Base-by-base conservation (phyloP, 2,888 invertebrate genomes). In the Platycheirus albimanus region DNA sequence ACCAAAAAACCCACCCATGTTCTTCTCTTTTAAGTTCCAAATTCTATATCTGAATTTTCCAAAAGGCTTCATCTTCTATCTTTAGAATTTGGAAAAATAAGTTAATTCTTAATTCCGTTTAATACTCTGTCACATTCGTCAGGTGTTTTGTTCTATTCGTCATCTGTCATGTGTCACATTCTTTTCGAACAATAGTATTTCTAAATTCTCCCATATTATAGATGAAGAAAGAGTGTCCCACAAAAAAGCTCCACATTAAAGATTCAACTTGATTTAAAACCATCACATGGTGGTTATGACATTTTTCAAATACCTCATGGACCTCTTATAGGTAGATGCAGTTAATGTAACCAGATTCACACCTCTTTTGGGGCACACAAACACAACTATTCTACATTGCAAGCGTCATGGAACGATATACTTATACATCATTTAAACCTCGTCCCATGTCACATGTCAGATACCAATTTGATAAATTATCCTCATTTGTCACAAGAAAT, bases 391-490 rank as follows among this genome's bases (percentile, higher is more conserved):
- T 24, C 30, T 51, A 47, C 54, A 49, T 47, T 30, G 76, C 71
- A 17, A 81, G 64, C 64, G 72, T 56, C 78, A 66, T 83, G 78
- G 78, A 74, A 83, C 83, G 83, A 83, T 83, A 78, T 78, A n/a
- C n/a, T n/a, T n/a, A 83, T 83, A 78, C 83, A 74, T 83, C 83
- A 83, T 83, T 83, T 83, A 78, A 69, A 52, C 83, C 69, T 58
- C 78, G 83, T 83, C 83, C 83, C 83, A 83, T 83, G 83, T 83
- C 83, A 83, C 83, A 83, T 78, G 83, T 78, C 83, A 83, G 83
- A 83, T 83, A 74, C 72, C 78, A 83, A 78, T 83, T 83, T 83
- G 83, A 83, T 83, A 83, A 83, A 83, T 83, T 72, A 69, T 78
- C 78, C 83, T 69, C 83, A 83, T 83, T 83, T 83, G 83, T 83